Evolutionary conservation across 2,888 invertebrate genomes (phyloP).

Genomic region (Caenorhabditis macrosperma): DNA sequence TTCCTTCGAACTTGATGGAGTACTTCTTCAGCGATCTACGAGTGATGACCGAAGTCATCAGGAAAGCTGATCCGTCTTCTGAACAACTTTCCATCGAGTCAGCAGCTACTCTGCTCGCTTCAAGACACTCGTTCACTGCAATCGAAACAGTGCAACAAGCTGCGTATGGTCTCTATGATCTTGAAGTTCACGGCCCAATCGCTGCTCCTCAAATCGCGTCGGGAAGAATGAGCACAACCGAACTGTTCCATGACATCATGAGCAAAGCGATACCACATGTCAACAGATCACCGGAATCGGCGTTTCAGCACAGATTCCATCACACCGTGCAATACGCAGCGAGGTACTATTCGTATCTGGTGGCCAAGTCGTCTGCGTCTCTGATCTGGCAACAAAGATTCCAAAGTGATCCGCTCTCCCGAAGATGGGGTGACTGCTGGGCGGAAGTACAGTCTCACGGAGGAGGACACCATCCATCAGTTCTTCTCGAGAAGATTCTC

Average conservation of each 20-base stretch:
- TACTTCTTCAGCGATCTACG: constrained; percentile 90
- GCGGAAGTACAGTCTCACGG: constrained; percentile 78
- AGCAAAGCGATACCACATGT: constrained; percentile 72
- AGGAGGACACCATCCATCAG: constrained; percentile 74
- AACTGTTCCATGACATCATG: constrained; percentile 68
- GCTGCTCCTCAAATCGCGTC: constrained; percentile 62
- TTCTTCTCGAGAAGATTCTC: constrained; percentile 72
- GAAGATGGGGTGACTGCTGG: constrained; percentile 74
- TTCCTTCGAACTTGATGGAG: constrained; percentile 98
- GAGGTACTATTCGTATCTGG: constrained; percentile 97
- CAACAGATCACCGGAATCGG: constrained; percentile 62
- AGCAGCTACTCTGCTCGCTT: constrained; percentile 88
- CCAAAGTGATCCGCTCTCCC: constrained; percentile 69
- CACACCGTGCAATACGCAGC: constrained; percentile 98
- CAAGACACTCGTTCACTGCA: constrained; percentile 88
- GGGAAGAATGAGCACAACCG: constrained; percentile 68
- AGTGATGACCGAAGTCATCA: constrained; percentile 66
- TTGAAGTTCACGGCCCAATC: constrained; percentile 75
- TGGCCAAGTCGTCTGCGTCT: constrained; percentile 84
- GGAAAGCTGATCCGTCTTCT: constrained; percentile 83
- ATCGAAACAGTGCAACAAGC: constrained; percentile 81
- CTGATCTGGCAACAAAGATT: constrained; percentile 76
- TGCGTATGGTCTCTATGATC: constrained; percentile 77
- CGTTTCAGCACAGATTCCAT: constrained; percentile 86
- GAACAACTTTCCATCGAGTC: constrained; percentile 89